phyloP scores from a whole-genome alignment of 2,797 vertebrate species.

The Cyprinella venusta region DNA sequence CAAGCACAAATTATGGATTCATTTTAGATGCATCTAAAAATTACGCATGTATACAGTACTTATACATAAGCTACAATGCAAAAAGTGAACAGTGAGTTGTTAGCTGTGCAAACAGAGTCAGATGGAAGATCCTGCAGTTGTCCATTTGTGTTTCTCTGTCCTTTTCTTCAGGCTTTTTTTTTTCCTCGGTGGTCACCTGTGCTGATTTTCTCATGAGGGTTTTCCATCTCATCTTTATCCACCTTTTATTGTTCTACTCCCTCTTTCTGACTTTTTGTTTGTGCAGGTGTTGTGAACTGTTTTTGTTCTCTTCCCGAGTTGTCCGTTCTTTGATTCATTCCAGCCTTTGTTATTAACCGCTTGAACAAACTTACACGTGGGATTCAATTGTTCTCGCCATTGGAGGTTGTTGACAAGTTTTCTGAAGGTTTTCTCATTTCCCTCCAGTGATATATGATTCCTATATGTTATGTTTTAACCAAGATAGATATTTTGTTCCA shows the following conservation, averaged over 20 bases:
- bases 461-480: background rate
- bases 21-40: background rate
- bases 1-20: background rate
- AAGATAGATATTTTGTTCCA: background rate
- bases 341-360: slow-evolving; percentile 21
- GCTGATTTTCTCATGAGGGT: slow-evolving; percentile 25
- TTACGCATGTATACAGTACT: background rate
- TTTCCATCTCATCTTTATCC: slow-evolving; percentile 19
- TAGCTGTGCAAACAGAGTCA: slow-evolving; percentile 13
- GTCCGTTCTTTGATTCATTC: slow-evolving; percentile 16
- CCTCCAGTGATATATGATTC: background rate
- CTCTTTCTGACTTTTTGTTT: background rate
- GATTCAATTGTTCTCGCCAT: slow-evolving; percentile 8
- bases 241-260: slow-evolving; percentile 15
- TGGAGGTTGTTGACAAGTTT: background rate
- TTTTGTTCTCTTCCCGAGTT: slow-evolving; percentile 2
- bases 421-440: slow-evolving; percentile 4
- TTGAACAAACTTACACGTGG: slow-evolving; percentile 30
- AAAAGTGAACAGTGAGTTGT: background rate
- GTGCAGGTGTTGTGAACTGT: slow-evolving; percentile 18
- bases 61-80: background rate
- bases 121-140: slow-evolving; percentile 58
- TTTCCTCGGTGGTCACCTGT: slow-evolving; percentile 49
- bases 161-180: background rate
- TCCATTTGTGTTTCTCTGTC: slow-evolving; percentile 55